Evolutionary conservation across 2,888 invertebrate species (phyloP), one percentile per base, ranked within the genome.

Genomic region (Pasiphila rectangulata): DNA sequence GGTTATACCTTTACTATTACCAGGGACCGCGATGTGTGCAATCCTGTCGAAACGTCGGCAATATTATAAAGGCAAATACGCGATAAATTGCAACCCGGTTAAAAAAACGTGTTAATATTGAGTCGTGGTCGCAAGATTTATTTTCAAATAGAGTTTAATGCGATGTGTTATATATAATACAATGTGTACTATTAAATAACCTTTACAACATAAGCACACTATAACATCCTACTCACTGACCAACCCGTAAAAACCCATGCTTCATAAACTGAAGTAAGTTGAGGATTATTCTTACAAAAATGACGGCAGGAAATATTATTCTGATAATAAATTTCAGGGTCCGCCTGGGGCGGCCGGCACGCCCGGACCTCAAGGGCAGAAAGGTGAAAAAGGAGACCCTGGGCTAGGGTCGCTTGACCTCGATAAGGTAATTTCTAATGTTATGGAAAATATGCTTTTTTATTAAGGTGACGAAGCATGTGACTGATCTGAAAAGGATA

Each of bases 361-460:
- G 65, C 91, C 92, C 25, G 95, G 95, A 38, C 77, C 76, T 10
- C 79, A 69, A 49, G 88, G 88, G 16, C 75, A 87, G 34, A 95
- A 94, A 79, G 95, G 94, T 54, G 92, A 92, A 59, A 95, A 94
- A 73, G 95, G 95, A 27, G 94, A 94, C 59, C 76, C 92, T 35
- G 84, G 83, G 38, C 60, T 86, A 34, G 69, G 68, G 55, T 66
- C 76, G 45, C 66, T 75, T 51, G 75, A 82, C 60, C 67, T 84
- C 49, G 82, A 83, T 61, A 86, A 85, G 84, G 87, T 88, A 81
- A 72, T 57, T 43, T 46, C 44, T 44, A 24, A 44, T 38, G 21
- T 44, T 30, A 38, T 24, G 23, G 15, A 9, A 44, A 21, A 36
- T 34, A 29, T 30, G 13, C 17, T 34, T 23, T n/a, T n/a, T n/a